Conservation (phyloP, 2,888 invertebrate genomes). For the Parnassius smintheus region DNA sequence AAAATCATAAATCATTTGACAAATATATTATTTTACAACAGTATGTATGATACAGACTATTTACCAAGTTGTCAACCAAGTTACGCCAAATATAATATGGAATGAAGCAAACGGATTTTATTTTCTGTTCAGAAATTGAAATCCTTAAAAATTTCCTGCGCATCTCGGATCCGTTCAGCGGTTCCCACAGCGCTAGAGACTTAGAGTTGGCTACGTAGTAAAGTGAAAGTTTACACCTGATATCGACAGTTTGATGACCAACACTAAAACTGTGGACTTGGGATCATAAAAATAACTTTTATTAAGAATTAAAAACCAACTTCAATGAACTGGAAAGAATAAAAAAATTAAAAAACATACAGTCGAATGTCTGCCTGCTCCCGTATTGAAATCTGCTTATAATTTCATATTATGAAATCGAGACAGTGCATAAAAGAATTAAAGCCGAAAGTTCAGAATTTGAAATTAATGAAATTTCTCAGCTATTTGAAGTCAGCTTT, state of each 20-base stretch:
- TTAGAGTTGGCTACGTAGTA: slow-evolving; percentile 32
- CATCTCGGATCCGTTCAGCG: slow-evolving; percentile 12
- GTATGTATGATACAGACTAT: too few species aligned
- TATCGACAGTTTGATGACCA: slow-evolving; percentile 49
- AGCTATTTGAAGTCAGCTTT: too few species aligned
- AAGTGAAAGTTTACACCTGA: slow-evolving; percentile 63
- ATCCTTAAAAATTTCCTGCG: slow-evolving; percentile 19
- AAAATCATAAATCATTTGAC: too few species aligned
- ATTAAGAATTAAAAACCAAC: too few species aligned
- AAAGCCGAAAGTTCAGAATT: not conserved
- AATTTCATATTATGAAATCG: too few species aligned
- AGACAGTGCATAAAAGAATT: not conserved
- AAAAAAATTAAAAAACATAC: not conserved
- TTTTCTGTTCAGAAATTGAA: slow-evolving; percentile 15
- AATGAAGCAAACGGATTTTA: slow-evolving; percentile 10
- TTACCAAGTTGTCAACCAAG: too few species aligned
- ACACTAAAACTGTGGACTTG: slow-evolving; percentile 29
- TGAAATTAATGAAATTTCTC: too few species aligned
- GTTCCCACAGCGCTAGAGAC: slow-evolving; percentile 13
- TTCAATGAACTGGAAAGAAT: not conserved
- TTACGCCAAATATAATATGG: not conserved
- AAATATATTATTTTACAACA: too few species aligned
- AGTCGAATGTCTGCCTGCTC: not conserved
- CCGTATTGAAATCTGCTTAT: too few species aligned
- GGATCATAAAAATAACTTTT: not conserved